Conservation (phyloP, 2,113 vertebrate species). For the Acanthisitta chloris region DNA sequence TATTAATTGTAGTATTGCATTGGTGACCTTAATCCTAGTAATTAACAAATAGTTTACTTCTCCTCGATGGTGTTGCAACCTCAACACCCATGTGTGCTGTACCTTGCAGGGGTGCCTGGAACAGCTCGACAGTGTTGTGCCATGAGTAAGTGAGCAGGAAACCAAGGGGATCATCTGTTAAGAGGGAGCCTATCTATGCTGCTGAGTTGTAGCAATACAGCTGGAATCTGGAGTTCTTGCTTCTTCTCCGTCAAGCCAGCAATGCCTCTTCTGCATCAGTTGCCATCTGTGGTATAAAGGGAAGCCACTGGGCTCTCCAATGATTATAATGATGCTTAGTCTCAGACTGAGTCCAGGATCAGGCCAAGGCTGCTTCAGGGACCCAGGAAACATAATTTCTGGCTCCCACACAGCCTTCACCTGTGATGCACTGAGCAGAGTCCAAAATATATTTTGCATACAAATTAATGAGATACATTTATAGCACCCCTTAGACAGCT, state of each 20-base stretch:
- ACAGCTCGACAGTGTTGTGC: rapidly evolving
- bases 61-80: background rate
- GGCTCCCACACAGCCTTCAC: slow-evolving; percentile 33
- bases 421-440: slow-evolving; percentile 44
- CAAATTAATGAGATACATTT: slow-evolving; percentile 68
- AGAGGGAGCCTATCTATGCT: background rate
- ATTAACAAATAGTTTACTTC: background rate
- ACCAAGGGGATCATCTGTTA: background rate
- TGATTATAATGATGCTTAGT: background rate
- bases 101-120: background rate
- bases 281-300: background rate
- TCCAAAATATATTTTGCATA: slow-evolving; percentile 68
- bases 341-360: background rate
- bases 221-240: background rate
- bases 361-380: slow-evolving; percentile 8
- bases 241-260: background rate
- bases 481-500: slow-evolving; percentile 62
- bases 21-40: background rate
- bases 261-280: background rate
- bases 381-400: slow-evolving; percentile 15
- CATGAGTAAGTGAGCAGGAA: background rate
- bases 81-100: background rate
- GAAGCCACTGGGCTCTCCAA: background rate
- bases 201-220: background rate
- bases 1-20: background rate